Base-by-base conservation (phyloP, 2,113 vertebrate genomes). In the Sarotherodon lohbergeri region DNA sequence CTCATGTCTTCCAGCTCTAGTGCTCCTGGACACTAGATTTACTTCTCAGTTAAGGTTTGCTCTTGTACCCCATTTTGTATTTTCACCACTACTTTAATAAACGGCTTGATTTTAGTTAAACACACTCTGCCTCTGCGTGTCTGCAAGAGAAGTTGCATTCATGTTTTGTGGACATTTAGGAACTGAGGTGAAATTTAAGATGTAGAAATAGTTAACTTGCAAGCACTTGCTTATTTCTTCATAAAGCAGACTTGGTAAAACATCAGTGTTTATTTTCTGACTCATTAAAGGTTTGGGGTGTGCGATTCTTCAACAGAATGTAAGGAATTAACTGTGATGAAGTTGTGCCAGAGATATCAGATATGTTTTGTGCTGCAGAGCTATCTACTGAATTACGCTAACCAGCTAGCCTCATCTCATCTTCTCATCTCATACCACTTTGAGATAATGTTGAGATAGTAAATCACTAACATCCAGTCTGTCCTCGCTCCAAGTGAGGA, bases 91-190 rank as follows among this genome's bases (percentile, higher is more conserved):
- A 66, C 3, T 12, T 66, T 13, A 66, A 66, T 39, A 66, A 66
- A 66, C 1, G 1, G 0, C 32, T 66, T 34, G 61, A 36, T 66
- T 66, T 12, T 66, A 66, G 17, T 36, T 66, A 66, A 66, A 36
- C 17, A n/a, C 17, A 36, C 1, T 66, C 3, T 0, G 34, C 6
- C 0, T 66, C 61, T 66, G n/a, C 3, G 6, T 41, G 0, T 73
- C 39, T 10, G 13, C 22, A 22, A 41, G 34, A 22, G 63, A 73
- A 27, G 66, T 46, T 46, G 39, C 66, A 73, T 24, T 27, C 14
- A 0, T 73, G 8, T 4, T 46, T 14, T 71, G 7, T 43, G 66
- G 0, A 24, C 5, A 71, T 43, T 68, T 43, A 71, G 12, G 63
- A 22, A 5, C 12, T 71, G 36, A 12, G n/a, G 36, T 8, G n/a